Evolutionary conservation across 2,797 vertebrate genomes (phyloP).

Genomic region (Lagocephalus sceleratus): DNA sequence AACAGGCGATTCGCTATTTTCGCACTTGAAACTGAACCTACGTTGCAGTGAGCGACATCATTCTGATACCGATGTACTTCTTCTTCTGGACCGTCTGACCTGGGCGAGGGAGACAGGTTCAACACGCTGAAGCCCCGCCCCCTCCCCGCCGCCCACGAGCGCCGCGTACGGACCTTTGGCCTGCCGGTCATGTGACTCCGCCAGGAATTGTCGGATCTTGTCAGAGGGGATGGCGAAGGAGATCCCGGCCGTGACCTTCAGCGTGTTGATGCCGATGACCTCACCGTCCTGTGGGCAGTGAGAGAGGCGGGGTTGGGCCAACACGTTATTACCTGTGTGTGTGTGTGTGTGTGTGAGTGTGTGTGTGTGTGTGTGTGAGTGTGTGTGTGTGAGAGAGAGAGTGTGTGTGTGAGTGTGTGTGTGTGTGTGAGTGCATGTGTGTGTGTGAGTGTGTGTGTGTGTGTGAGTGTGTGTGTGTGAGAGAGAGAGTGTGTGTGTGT

Average conservation of each 20-base stretch:
- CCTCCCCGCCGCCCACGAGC: too few relatives aligned
- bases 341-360: too few relatives aligned
- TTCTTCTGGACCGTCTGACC: constrained; percentile 86
- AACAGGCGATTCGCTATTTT: too few relatives aligned
- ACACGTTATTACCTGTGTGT: too few relatives aligned
- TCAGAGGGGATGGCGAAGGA: constrained; percentile 98
- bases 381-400: too few relatives aligned
- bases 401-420: too few relatives aligned
- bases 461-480: too few relatives aligned
- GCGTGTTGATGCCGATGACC: constrained; percentile 95
- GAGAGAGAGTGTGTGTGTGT: too few relatives aligned
- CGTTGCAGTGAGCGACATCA: constrained; percentile 90
- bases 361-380: too few relatives aligned
- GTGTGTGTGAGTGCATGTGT: too few relatives aligned
- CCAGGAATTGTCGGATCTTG: constrained; percentile 96
- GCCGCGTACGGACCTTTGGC: constrained; percentile 80
- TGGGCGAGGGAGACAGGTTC: constrained; percentile 41
- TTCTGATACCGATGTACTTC: constrained; percentile 93
- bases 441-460: too few relatives aligned
- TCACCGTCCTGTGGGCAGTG: constrained; percentile 90
- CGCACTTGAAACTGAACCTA: constrained; percentile 63
- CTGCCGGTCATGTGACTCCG: constrained; percentile 90
- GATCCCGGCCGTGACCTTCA: constrained; percentile 97
- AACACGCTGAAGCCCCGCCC: constrained; percentile 1
- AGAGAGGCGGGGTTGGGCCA: too few relatives aligned